Evolutionary conservation across 2,113 vertebrate genomes (phyloP).

Genomic region (Castor canadensis): DNA sequence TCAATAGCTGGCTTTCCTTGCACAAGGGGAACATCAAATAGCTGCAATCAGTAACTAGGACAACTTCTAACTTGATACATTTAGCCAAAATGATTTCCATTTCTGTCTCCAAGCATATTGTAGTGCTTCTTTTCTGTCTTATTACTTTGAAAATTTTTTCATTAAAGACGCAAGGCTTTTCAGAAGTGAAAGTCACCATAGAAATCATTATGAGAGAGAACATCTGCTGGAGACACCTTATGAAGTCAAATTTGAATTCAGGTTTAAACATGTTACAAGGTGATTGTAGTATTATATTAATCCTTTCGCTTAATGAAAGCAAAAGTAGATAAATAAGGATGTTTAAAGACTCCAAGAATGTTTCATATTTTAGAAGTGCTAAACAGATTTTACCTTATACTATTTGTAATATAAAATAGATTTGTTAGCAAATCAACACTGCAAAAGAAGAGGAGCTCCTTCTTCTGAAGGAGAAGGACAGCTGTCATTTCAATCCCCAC

Average conservation of each 20-base stretch:
- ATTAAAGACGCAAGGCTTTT: slow-evolving; percentile 56
- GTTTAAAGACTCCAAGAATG: slow-evolving; percentile 31
- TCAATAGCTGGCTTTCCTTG: slow-evolving; percentile 54
- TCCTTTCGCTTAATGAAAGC: slow-evolving; percentile 55
- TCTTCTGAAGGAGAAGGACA: background rate
- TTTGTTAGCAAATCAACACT: slow-evolving; percentile 55
- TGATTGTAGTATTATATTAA: slow-evolving; percentile 24
- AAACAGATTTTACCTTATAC: background rate
- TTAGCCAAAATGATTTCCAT: slow-evolving; percentile 65
- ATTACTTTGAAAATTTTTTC: slow-evolving; percentile 62
- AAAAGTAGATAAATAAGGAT: slow-evolving; percentile 55
- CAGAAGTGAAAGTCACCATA: slow-evolving; percentile 49
- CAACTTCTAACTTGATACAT: slow-evolving; percentile 53
- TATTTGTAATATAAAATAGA: slow-evolving; percentile 39
- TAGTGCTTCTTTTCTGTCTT: slow-evolving; percentile 35
- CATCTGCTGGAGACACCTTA: slow-evolving; percentile 26
- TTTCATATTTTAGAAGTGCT: slow-evolving; percentile 42
- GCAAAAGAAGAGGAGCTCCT: slow-evolving; percentile 30
- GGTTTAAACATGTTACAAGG: slow-evolving; percentile 34
- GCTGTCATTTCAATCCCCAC: slow-evolving; percentile 28
- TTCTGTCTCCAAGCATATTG: slow-evolving; percentile 47
- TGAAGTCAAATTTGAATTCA: slow-evolving; percentile 57
- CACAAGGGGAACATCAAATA: slow-evolving; percentile 49
- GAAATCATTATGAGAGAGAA: slow-evolving; percentile 50
- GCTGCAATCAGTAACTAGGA: slow-evolving; percentile 55